A percentile compares a stretch with the other conserved stretches of the same genome.
phyloP scores from a whole-genome alignment of 2,888 invertebrate species.

The Brachyptera putata region DNA sequence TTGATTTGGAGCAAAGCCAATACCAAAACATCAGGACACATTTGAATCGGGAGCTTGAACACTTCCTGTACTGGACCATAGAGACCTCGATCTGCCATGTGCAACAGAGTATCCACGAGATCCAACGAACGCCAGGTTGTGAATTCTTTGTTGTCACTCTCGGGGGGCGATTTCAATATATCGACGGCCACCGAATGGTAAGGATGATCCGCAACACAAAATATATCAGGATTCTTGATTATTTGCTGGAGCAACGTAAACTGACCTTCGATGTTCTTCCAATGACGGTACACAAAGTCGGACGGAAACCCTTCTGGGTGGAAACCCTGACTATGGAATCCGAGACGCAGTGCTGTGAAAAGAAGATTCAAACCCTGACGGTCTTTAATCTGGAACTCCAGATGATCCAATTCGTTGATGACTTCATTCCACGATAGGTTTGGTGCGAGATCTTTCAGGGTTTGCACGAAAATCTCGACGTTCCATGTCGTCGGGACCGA shows the following conservation, averaged over 20 bases:
- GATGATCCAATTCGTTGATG: slow-evolving; percentile 84
- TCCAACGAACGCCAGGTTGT: slow-evolving; percentile 91
- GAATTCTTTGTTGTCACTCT: slow-evolving; percentile 90
- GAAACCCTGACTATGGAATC: slow-evolving; percentile 68
- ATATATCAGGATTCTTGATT: slow-evolving; percentile 86
- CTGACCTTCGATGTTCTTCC: slow-evolving; percentile 92
- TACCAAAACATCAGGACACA: slow-evolving; percentile 91
- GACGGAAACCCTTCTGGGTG: slow-evolving; percentile 77
- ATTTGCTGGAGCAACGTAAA: slow-evolving; percentile 83
- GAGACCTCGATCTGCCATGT: slow-evolving; percentile 82
- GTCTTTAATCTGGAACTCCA: slow-evolving; percentile 84
- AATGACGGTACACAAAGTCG: slow-evolving; percentile 82
- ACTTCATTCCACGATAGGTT: slow-evolving; percentile 91
- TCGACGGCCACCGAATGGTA: slow-evolving; percentile 84
- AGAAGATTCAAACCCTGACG: slow-evolving; percentile 78
- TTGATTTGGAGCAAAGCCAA: slow-evolving; percentile 84
- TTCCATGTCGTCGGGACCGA: slow-evolving; percentile 69
- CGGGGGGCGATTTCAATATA: slow-evolving; percentile 88
- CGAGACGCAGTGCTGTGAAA: slow-evolving; percentile 75
- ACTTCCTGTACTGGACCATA: slow-evolving; percentile 80
- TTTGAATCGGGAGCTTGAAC: slow-evolving; percentile 86
- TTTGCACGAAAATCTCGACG: slow-evolving; percentile 87
- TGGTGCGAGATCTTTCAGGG: slow-evolving; percentile 83
- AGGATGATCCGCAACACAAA: slow-evolving; percentile 89
- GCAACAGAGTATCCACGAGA: slow-evolving; percentile 81